phyloP scores from a whole-genome alignment of 1,140 invertebrate genomes.

The Linepithema humile region DNA sequence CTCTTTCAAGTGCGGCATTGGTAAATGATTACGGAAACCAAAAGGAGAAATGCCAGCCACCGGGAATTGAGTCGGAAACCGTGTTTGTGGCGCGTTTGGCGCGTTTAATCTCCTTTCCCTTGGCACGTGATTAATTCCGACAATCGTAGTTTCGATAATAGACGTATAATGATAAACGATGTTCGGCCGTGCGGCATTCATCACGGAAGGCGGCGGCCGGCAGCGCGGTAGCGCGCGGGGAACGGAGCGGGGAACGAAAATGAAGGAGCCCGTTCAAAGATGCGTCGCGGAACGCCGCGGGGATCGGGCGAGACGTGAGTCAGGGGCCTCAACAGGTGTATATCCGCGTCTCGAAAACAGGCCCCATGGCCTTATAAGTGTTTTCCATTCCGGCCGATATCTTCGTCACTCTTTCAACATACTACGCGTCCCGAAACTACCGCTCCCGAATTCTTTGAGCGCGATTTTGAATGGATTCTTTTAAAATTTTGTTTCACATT shows the following conservation, averaged over 20 bases:
- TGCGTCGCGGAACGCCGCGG: slow-evolving; percentile 61
- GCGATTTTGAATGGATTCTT: background rate
- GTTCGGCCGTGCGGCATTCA: slow-evolving; percentile 45
- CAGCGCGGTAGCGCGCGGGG: background rate
- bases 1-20: background rate
- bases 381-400: slow-evolving; percentile 38
- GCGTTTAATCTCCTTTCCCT: slow-evolving; percentile 59
- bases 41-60: slow-evolving; percentile 20
- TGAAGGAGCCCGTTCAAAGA: slow-evolving; percentile 57
- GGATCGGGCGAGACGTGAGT: slow-evolving; percentile 57
- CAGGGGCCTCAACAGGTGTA: slow-evolving; percentile 66
- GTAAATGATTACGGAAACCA: background rate
- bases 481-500: background rate
- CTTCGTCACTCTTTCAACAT: background rate
- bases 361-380: background rate
- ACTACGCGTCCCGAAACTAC: background rate
- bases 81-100: background rate
- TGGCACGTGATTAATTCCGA: slow-evolving; percentile 60
- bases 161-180: slow-evolving; percentile 68
- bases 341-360: slow-evolving; percentile 30
- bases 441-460: background rate
- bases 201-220: slow-evolving; percentile 16
- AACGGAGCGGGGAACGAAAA: slow-evolving; percentile 52
- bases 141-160: slow-evolving; percentile 65
- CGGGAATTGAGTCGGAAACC: slow-evolving; percentile 17